Conservation (phyloP, 1,140 invertebrate genomes). For the Drosophila cardini region DNA sequence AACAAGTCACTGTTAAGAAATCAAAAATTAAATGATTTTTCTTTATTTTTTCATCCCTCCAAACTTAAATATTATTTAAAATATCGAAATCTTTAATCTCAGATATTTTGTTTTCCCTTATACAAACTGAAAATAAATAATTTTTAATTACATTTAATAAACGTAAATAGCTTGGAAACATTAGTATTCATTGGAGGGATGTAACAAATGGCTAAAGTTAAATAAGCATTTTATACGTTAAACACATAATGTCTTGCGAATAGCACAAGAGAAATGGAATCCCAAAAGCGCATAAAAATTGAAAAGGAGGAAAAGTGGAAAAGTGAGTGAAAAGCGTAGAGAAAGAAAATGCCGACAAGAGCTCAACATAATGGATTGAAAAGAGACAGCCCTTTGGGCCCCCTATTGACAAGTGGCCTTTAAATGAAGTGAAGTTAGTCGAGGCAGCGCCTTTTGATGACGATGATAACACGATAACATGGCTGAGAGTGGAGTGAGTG, state of each 20-base stretch:
- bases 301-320: slow-evolving; percentile 2
- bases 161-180: no score
- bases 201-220: slow-evolving; percentile 35
- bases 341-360: slow-evolving; percentile 27
- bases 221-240: slow-evolving; percentile 51
- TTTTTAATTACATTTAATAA: background rate
- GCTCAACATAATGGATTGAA: slow-evolving; percentile 34
- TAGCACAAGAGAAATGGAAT: slow-evolving; percentile 36
- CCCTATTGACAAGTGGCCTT: slow-evolving; percentile 74
- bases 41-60: no score
- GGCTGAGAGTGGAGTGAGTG: no score
- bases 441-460: slow-evolving; percentile 34
- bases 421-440: slow-evolving; percentile 70
- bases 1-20: no score
- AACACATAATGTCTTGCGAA: slow-evolving; percentile 40
- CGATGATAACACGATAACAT: slow-evolving; percentile 24
- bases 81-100: no score
- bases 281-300: slow-evolving; percentile 33
- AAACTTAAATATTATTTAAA: no score
- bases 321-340: slow-evolving; percentile 7
- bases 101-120: no score
- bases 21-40: no score
- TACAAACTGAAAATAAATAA: background rate
- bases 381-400: slow-evolving; percentile 17
- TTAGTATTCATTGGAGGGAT: background rate